phyloP scores from a whole-genome alignment of 2,113 vertebrate genomes.

The Willisornis vidua region DNA sequence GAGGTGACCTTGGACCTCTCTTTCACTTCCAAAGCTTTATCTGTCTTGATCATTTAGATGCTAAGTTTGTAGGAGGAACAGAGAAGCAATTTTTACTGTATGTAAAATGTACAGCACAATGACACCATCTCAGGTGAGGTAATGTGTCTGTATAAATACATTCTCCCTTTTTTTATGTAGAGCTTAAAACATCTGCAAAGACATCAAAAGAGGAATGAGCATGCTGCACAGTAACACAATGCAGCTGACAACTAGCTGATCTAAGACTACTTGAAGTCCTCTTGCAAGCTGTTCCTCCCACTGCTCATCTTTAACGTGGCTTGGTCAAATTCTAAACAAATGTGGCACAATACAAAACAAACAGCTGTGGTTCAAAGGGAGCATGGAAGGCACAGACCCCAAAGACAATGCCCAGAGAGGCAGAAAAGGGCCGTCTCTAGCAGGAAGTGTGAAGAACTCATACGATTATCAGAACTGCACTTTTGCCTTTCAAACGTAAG shows the following conservation, averaged over 20 bases:
- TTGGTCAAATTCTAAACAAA: slow-evolving; percentile 3
- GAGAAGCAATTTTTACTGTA: neutral
- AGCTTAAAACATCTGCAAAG: slow-evolving; percentile 27
- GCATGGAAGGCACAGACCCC: neutral
- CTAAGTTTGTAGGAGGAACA: slow-evolving; percentile 1
- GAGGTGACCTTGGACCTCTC: slow-evolving; percentile 20
- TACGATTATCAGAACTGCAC: neutral
- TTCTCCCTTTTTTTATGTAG: neutral
- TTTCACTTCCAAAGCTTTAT: slow-evolving; percentile 3
- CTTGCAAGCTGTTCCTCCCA: neutral
- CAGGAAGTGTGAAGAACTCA: neutral
- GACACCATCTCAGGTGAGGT: slow-evolving; percentile 18
- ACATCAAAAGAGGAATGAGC: slow-evolving; percentile 8
- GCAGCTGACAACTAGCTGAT: neutral
- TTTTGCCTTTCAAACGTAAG: slow-evolving; percentile 29
- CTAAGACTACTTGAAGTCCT: neutral
- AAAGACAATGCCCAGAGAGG: neutral
- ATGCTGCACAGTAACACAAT: neutral
- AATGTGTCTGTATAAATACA: neutral
- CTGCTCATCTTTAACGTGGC: neutral
- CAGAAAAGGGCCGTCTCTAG: neutral
- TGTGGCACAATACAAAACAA: neutral
- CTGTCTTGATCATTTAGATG: slow-evolving; percentile 25
- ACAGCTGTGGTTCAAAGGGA: neutral
- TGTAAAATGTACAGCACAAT: neutral